Base-by-base conservation (phyloP, 1,140 invertebrate genomes). In the Asbolus verrucosus region DNA sequence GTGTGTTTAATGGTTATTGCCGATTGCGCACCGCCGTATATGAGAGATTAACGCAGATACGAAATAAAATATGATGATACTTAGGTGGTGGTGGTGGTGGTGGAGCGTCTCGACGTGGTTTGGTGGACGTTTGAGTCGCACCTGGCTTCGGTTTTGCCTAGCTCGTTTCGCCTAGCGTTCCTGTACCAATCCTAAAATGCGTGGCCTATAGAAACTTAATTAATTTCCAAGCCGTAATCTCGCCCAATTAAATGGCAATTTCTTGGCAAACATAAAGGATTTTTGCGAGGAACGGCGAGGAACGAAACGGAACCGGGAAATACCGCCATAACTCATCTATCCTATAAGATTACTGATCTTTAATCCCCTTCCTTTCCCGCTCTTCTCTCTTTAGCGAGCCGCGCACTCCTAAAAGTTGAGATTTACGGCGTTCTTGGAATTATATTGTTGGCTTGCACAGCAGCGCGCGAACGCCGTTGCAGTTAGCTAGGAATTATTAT, bases 291-390 rank as follows among this genome's bases (percentile, higher is more conserved):
- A 70, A 62, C 65, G 65, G 80, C 81, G 80, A 81, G 81, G 82
- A 81, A 80, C 80, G 79, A 76, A 78, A 79, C 75, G 77, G 75
- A 73, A 73, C 73, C 70, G 72, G 75, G 74, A 78, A 81, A 80
- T 81, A 79, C 76, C 83, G 82, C 83, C 84, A 87, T 87, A 87
- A 87, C 81, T 87, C 86, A 87, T 87, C 84, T 82, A 83, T 81
- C 80, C 85, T 84, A 84, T 86, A 86, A 88, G 87, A 89, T 89
- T 87, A 88, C 86, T 88, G 86, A 89, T 89, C 87, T 89, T 88
- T 89, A 89, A 89, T 89, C 87, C 87, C 84, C 85, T 84, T 84
- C 82, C 79, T 76, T 76, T 77, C 74, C 71, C 71, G 66, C 73
- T 77, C 71, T 76, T 75, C 76, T 79, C 78, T 79, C 78, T 79